Base-by-base conservation (phyloP, 2,797 vertebrate genomes). In the Vespertilio murinus region DNA sequence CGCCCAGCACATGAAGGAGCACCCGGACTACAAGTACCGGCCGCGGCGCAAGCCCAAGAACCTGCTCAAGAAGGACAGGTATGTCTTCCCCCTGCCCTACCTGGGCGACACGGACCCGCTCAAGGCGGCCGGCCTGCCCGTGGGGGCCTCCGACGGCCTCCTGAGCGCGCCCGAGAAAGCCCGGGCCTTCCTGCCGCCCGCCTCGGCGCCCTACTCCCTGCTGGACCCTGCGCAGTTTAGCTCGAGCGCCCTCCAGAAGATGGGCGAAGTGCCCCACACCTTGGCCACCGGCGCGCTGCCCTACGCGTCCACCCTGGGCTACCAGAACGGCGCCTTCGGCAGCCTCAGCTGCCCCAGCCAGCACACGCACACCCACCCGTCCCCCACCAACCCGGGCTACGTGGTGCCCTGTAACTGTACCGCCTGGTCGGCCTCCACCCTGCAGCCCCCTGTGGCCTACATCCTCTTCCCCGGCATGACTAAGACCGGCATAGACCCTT, bases 401-500 rank as follows among this genome's bases (percentile, higher is more conserved):
- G 99, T 99, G 93, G 99, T 99, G 97, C 99, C 99, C 90, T 99
- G 99, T 98, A 99, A 99, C 99, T 99, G 99, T 99, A 98, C 99
- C 28, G 99, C 99, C 97, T 99, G 99, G 99, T 99, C 99, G 91
- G 95, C 99, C 95, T 99, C 99, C 94, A 99, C 99, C 98, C 99
- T 99, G 99, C 99, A 99, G 98, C 99, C 99, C 97, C 99, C 99
- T 54, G 99, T 99, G 98, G 99, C 99, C 98, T 99, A 99, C 99
- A 99, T 99, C 98, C 98, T 99, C 97, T 99, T 99, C 97, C 99
- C 99, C 88, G 99, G 99, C 98, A 99, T 99, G 99, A 99, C 99
- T 98, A 99, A 99, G 99, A 98, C 99, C 98, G 99, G 99, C 98
- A 98, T 99, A 98, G 99, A 99, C 97, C 99, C 99, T 84, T 99